phyloP scores from a whole-genome alignment of 2,888 invertebrate species.

The Lasioglossum zephyrum region DNA sequence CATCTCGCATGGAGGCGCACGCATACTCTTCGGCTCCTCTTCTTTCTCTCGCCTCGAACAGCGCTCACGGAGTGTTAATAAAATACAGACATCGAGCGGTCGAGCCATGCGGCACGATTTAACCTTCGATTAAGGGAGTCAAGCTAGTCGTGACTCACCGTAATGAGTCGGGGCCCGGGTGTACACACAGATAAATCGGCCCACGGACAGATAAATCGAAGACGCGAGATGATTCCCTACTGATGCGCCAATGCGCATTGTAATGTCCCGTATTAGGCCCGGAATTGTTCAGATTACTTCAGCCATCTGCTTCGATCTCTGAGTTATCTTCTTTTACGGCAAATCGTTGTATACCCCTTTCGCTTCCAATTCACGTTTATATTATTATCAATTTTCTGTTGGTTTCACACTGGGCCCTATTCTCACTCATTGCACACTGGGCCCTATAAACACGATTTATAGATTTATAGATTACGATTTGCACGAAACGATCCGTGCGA shows the following conservation, averaged over 20 bases:
- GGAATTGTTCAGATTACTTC: neutral
- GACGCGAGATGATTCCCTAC: constrained; percentile 46
- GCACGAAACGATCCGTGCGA: too few species aligned
- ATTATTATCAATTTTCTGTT: neutral
- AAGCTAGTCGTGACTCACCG: constrained; percentile 67
- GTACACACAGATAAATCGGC: neutral
- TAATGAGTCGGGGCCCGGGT: constrained; percentile 62
- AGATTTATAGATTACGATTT: too few species aligned
- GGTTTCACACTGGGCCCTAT: too few species aligned
- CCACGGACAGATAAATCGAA: constrained; percentile 38
- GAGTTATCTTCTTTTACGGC: neutral
- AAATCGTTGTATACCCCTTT: neutral
- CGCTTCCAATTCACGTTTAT: neutral
- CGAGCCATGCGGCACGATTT: constrained; percentile 65
- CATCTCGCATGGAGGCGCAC: neutral
- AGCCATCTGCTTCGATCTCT: neutral
- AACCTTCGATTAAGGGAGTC: constrained; percentile 71
- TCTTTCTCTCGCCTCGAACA: constrained; percentile 1
- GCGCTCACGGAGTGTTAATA: constrained; percentile 55
- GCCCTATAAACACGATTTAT: too few species aligned
- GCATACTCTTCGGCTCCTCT: neutral
- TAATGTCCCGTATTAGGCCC: neutral
- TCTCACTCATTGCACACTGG: too few species aligned
- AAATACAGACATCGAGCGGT: constrained; percentile 61
- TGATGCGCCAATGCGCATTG: constrained; percentile 12